phyloP scores from a whole-genome alignment of 23 tunicate species.

The Styela plicata region DNA sequence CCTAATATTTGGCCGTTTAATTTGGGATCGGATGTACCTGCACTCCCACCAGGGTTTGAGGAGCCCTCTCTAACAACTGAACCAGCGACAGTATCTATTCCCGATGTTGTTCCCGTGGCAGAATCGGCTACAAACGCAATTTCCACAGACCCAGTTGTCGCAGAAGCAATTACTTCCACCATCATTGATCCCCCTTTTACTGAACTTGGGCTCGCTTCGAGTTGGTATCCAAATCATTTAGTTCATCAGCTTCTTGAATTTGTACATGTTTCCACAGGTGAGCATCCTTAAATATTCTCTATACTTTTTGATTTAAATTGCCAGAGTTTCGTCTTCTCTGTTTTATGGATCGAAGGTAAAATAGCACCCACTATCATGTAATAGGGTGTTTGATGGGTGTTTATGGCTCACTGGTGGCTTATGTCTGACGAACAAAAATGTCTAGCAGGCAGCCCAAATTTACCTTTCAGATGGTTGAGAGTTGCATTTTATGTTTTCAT shows the following conservation, averaged over 20 bases:
- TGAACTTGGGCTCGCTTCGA: constrained; percentile 65
- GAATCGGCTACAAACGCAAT: background rate
- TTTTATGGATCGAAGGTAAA: background rate
- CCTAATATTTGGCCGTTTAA: background rate
- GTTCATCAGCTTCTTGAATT: constrained; percentile 56
- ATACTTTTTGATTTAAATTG: too few relatives aligned
- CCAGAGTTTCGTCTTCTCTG: background rate
- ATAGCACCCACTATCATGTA: too few relatives aligned
- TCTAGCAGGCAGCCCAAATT: too few relatives aligned
- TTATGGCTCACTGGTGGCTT: too few relatives aligned
- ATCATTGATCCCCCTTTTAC: constrained; percentile 73
- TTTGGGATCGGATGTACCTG: background rate
- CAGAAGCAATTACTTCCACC: background rate
- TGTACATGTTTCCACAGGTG: constrained; percentile 42
- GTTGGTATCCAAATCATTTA: constrained; percentile 43
- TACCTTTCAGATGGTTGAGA: too few relatives aligned
- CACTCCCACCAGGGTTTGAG: background rate
- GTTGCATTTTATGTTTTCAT: too few relatives aligned
- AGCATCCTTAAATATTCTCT: background rate
- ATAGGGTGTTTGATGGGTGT: too few relatives aligned
- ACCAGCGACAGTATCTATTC: background rate
- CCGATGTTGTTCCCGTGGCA: background rate
- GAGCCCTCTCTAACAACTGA: background rate
- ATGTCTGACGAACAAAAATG: too few relatives aligned
- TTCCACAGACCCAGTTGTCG: background rate